Conservation (phyloP, 2,888 invertebrate genomes). For the Lydus trimaculatus region DNA sequence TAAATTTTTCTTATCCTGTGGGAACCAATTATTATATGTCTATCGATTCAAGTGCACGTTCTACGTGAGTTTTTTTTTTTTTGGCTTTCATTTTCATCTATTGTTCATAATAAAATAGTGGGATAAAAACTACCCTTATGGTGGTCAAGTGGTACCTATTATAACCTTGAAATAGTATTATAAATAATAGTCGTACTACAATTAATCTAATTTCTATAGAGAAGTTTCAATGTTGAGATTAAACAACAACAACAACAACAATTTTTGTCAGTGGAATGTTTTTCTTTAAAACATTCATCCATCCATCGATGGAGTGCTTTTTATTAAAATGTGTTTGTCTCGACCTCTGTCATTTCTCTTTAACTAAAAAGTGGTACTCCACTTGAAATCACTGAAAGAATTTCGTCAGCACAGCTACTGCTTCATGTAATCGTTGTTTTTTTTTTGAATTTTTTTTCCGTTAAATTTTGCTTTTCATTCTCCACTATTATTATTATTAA, state of each 20-base stretch:
- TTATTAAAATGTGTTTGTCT: neutral
- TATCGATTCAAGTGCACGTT: neutral
- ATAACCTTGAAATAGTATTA: neutral
- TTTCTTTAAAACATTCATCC: neutral
- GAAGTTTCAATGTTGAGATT: neutral
- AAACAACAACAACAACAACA: neutral
- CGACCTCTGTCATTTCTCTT: neutral
- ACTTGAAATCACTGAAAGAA: constrained; percentile 3
- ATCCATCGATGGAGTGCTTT: neutral
- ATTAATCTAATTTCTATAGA: neutral
- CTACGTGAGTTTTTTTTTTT: neutral
- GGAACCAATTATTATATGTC: neutral
- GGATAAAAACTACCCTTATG: neutral
- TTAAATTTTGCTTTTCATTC: too few species aligned
- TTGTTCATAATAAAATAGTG: neutral
- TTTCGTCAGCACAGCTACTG: neutral
- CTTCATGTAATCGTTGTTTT: too few species aligned
- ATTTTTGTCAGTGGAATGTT: neutral
- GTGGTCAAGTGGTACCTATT: neutral
- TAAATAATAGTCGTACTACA: neutral
- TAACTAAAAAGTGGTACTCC: neutral
- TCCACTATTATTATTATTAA: neutral
- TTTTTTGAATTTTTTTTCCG: too few species aligned
- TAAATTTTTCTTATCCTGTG: neutral
- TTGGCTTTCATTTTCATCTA: neutral